Base-by-base conservation (phyloP, 2,797 vertebrate species). In the Cirrhinus mrigala region DNA sequence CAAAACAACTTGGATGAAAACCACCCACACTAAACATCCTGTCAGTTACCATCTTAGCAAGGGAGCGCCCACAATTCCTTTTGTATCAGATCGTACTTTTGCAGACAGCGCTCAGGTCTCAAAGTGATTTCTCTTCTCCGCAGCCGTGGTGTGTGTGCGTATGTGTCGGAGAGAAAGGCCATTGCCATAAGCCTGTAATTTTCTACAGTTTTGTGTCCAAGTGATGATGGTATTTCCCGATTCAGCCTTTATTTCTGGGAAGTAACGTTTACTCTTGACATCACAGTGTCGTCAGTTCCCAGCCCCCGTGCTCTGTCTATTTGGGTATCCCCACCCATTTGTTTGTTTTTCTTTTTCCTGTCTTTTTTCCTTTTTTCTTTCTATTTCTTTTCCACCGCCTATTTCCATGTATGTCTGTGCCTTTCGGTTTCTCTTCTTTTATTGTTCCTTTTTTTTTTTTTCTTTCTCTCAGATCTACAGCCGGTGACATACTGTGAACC, bases 401-500 rank as follows among this genome's bases (percentile, higher is more conserved):
- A n/a, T 69, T 11, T 24, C 4, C 82, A 79, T 79, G 69, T 70
- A 12, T 44, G 64, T 27, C 27, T 82, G 44, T 73, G 76, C 71
- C 70, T 88, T 18, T 83, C 10, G 33, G 54, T 85, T 27, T 80
- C 58, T 22, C 68, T 87, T 44, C 22, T 14, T 46, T 82, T 37
- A 44, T 79, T 79, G 33, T 80, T 77, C 9, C 68, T 27, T 79
- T 66, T 50, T 11, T 62, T 62, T n/a, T 37, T 37, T 37, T 24
- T 44, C 4, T 64, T 24, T 33, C 12, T 6, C 20, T 70, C 92
- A 99, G 98, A 99, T 89, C 96, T 99, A 87, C 98, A 99, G 94
- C 98, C 98, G 0, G 98, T 99, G 85, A 99, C 97, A 24, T 99
- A 99, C 95, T 99, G 98, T 7, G 98, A 99, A 94, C 98, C 98